A percentile compares a stretch with the other conserved stretches of the same genome.
Evolutionary conservation across 2,797 vertebrate species (phyloP).

Genomic region (Stomatorhinus walkeri): DNA sequence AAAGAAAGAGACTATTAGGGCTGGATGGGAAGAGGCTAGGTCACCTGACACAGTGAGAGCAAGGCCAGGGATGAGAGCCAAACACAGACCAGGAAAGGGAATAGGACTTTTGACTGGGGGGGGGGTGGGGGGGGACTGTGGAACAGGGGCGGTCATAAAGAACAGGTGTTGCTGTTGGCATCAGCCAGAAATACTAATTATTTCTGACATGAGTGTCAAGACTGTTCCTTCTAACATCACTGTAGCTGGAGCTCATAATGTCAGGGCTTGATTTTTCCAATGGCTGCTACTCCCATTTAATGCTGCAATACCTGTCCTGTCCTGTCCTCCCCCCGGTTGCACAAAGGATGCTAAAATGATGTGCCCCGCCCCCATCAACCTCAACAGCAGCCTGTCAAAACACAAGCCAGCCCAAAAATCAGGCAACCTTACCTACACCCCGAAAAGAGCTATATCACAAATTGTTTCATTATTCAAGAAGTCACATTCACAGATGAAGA

Average conservation of each 20-base stretch:
- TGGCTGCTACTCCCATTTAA: background rate
- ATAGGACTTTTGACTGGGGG: background rate
- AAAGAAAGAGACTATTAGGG: slow-evolving; percentile 36
- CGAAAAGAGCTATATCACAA: slow-evolving; percentile 42
- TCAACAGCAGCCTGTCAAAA: background rate
- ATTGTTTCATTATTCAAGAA: slow-evolving; percentile 64
- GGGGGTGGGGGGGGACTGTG: background rate
- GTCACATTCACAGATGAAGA: slow-evolving; percentile 55
- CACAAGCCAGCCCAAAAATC: background rate
- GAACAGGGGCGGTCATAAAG: background rate
- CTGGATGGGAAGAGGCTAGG: slow-evolving; percentile 21
- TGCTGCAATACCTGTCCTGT: background rate
- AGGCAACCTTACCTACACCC: slow-evolving; percentile 7
- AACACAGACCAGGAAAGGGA: background rate
- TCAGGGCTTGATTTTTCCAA: background rate
- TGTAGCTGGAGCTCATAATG: background rate
- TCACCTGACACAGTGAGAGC: slow-evolving; percentile 30
- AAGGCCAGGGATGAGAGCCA: slow-evolving; percentile 24
- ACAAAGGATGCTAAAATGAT: background rate
- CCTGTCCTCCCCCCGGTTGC: background rate
- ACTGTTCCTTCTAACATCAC: background rate
- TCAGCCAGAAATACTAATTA: background rate
- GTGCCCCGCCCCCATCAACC: background rate
- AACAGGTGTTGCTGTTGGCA: background rate
- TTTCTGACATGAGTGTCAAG: background rate